Conservation (phyloP, 2,888 invertebrate genomes). For the Leucania comma region DNA sequence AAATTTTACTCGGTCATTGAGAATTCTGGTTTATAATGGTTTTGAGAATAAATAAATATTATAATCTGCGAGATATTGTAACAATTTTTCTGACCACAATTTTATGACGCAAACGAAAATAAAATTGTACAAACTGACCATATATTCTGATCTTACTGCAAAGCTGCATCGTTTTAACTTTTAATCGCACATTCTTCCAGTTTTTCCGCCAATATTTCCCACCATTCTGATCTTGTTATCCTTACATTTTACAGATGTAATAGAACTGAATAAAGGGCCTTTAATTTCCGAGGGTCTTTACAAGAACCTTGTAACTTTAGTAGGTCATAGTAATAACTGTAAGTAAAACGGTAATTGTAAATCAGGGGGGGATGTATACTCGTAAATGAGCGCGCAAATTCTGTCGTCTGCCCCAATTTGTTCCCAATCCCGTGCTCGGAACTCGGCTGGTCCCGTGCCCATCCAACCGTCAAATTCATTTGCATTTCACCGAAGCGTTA, state of each 20-base stretch:
- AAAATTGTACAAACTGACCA: conserved; percentile 23
- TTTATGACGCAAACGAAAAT: conserved; percentile 6
- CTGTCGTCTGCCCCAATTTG: conserved; percentile 79
- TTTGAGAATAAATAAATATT: conserved; percentile 1
- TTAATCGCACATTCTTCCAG: neutral
- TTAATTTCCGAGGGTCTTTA: conserved; percentile 53
- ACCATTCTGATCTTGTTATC: conserved; percentile 13
- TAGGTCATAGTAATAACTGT: conserved; percentile 59
- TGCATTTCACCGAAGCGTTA: conserved; percentile 83
- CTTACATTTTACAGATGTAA: conserved; percentile 41
- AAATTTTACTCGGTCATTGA: neutral
- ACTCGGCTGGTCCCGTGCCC: conserved; percentile 64
- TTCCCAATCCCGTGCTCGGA: conserved; percentile 70
- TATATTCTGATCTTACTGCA: conserved; percentile 8
- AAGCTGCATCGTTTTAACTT: conserved; percentile 12
- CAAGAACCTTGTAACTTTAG: conserved; percentile 42
- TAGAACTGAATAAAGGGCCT: conserved; percentile 38
- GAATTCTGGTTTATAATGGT: neutral
- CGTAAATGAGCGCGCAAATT: conserved; percentile 79
- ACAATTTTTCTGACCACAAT: neutral
- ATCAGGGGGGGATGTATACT: conserved; percentile 74
- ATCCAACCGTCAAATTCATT: conserved; percentile 81
- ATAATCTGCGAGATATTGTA: neutral
- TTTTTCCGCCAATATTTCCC: conserved; percentile 6
- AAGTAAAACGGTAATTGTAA: conserved; percentile 68